Conservation (phyloP, 2,888 invertebrate species). For the Eurois occulta region DNA sequence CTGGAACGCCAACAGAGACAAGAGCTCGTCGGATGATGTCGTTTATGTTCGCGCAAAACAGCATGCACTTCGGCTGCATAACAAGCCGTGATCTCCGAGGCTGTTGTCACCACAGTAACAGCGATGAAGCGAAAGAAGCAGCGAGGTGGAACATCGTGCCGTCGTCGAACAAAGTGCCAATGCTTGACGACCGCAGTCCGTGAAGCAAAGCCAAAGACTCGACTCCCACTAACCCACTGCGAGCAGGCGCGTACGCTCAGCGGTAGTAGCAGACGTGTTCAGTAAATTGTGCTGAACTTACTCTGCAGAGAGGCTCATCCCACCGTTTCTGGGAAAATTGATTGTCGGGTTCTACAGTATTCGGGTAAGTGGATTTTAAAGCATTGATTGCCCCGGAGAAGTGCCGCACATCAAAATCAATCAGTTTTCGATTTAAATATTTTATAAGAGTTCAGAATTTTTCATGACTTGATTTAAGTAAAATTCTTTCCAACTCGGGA, state of each 20-base stretch:
- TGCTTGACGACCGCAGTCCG: background rate
- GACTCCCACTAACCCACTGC: background rate
- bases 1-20: no score
- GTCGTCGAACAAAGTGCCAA: background rate
- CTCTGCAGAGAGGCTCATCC: background rate
- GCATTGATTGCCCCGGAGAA: background rate
- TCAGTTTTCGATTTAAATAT: conserved; percentile 36
- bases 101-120: background rate
- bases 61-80: no score
- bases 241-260: background rate
- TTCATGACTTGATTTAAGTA: conserved; percentile 25
- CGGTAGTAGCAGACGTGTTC: background rate
- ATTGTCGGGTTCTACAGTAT: background rate
- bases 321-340: background rate
- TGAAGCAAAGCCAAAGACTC: background rate
- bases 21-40: no score
- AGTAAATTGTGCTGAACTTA: background rate
- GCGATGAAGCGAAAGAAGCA: background rate
- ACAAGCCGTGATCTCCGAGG: no score
- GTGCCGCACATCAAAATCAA: background rate
- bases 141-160: background rate
- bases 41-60: no score
- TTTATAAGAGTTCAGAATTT: conserved; percentile 35
- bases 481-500: conserved; percentile 7
- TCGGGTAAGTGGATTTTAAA: background rate